Percentiles rank a stretch among this genome's conserved stretches.
These are phyloP conservation scores for Papilio polytes DNA, from an alignment of 1,140 invertebrate species.

Conservation along the genomic window DNA sequence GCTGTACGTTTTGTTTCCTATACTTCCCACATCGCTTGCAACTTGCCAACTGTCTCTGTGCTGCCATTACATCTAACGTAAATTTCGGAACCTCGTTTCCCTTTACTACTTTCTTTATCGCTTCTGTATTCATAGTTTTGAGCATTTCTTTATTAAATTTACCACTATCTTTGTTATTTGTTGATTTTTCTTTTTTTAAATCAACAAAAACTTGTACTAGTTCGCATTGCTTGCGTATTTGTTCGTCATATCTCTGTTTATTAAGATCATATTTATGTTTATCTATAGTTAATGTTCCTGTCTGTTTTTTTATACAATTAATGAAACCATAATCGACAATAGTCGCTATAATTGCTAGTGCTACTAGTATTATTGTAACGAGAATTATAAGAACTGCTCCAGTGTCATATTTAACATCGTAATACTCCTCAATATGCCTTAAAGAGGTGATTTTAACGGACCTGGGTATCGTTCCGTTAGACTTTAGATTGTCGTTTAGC, in stretches of 20 bases:
- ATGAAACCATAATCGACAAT: conserved; percentile 63
- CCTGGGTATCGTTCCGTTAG: conserved; percentile 63
- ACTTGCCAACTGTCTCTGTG: conserved; percentile 58
- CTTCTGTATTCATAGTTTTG: conserved; percentile 46
- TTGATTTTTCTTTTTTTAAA: conserved; percentile 31
- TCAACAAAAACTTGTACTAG: conserved; percentile 30
- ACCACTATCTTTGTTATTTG: conserved; percentile 4
- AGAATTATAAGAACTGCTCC: conserved; percentile 59
- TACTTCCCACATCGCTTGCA: conserved; percentile 75
- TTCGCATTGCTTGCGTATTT: conserved; percentile 1
- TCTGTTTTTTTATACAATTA: conserved; percentile 54
- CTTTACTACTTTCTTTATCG: conserved; percentile 46
- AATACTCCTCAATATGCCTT: conserved; percentile 57
- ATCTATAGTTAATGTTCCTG: conserved; percentile 60
- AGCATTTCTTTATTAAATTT: conserved; percentile 24
- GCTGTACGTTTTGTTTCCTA: conserved; percentile 63
- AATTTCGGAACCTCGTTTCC: conserved; percentile 55
- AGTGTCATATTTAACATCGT: conserved; percentile 61
- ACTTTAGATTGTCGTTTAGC: conserved; percentile 72
- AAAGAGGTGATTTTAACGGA: conserved; percentile 57
- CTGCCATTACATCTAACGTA: conserved; percentile 69
- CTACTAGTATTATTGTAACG: conserved; percentile 56
- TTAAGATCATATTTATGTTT: conserved; percentile 62
- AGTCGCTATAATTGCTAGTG: conserved; percentile 62
- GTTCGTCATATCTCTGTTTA: conserved; percentile 40